Evolutionary conservation across 2,888 invertebrate genomes (phyloP), one percentile per base, ranked within the genome.

Genomic region (Lathronympha strigana): DNA sequence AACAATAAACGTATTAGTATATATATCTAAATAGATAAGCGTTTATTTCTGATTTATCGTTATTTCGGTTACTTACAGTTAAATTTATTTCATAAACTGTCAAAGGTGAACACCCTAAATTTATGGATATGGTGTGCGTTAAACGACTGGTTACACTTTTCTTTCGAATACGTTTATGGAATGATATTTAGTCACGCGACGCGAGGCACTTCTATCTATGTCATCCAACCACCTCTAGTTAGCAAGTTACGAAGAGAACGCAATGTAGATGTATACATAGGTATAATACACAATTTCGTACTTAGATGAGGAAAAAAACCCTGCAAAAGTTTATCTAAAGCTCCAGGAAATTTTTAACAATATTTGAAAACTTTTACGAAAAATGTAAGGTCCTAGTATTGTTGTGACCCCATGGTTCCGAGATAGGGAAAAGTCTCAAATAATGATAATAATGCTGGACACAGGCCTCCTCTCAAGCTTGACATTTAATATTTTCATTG

Each of bases 81-180:
- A 19, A 25, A 25, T 49, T 15, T 5, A 49, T 2, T 6, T 19
- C 23, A 8, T 28, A 33, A 33, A 13, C 9, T 9, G 33, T 3
- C 33, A 33, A 21, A 53, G 36, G 50, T 11, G 28, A 50, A 17
- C 47, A 38, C 33, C 53, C 36, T 21, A 36, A 53, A 53, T 33
- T 53, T 53, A 53, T 53, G 23, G 33, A 23, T 19, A 53, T 53
- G 36, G 36, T 53, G 53, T 53, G 53, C 53, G 53, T 53, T 36
- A n/a, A 53, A 53, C 53, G 21, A 53, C 36, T 38, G 11, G 36
- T 4, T 36, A 36, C 53, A 53, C 36, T 53, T 36, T 53, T 53
- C 36, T 23, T 21, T 36, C 9, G 23, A 23, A 36, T 36, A n/a
- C 53, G 23, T 36, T 53, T 19, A 23, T 23, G 21, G 15, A 36